These are phyloP conservation scores for Anableps anableps DNA, from an alignment of 2,797 vertebrate genomes.

Conservation along the genomic window DNA sequence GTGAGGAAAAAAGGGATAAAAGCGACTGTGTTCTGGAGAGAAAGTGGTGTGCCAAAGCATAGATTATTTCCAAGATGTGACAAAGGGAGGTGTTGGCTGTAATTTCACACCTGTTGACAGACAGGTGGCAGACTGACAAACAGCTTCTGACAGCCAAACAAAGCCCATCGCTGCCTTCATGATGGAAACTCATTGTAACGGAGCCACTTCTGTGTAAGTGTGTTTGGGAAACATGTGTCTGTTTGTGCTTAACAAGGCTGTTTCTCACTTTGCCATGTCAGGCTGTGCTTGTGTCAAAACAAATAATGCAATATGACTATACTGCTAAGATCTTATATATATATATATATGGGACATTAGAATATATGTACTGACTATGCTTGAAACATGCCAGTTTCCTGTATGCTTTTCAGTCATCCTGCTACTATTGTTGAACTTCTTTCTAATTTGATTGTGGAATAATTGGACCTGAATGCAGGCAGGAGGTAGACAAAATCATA, in stretches of 20 bases:
- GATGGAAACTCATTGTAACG: slow-evolving; percentile 6
- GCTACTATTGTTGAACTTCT: not conserved
- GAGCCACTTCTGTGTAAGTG: not conserved
- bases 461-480: not conserved
- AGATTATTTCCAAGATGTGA: slow-evolving; percentile 14
- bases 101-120: slow-evolving; percentile 48
- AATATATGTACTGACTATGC: not conserved
- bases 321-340: not conserved
- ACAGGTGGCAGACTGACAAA: slow-evolving; percentile 36
- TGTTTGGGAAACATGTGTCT: not conserved
- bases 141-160: slow-evolving; percentile 14
- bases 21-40: slow-evolving; percentile 1
- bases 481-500: not conserved
- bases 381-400: not conserved
- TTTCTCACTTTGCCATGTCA: not conserved
- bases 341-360: not conserved
- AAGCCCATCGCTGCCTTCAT: slow-evolving; percentile 10
- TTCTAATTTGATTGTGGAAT: not conserved
- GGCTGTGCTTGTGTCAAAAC: not conserved
- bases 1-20: slow-evolving; percentile 4
- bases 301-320: not conserved
- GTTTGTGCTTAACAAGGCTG: not conserved
- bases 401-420: not conserved
- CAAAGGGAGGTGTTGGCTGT: slow-evolving; percentile 24
- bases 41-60: not conserved